Base-by-base conservation (phyloP, 2,113 vertebrate species). In the Stictonetta naevosa region DNA sequence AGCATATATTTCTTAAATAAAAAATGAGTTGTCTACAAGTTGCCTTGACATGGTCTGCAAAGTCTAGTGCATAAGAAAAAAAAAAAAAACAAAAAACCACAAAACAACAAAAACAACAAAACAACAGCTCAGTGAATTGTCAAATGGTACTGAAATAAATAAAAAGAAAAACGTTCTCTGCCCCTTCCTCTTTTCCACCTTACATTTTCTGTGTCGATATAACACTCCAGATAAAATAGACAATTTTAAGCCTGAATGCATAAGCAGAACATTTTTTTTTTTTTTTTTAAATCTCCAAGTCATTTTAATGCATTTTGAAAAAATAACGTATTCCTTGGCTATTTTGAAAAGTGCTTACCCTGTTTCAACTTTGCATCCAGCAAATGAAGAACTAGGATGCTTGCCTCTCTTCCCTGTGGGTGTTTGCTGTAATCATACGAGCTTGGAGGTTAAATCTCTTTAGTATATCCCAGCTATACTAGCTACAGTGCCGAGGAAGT, bases 21-120 rank as follows among this genome's bases (percentile, higher is more conserved):
- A 98, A 98, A 97, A 95, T 96, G 93, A 96, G 89, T 93, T 97
- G 86, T 96, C 95, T 97, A 74, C 69, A 95, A 95, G 88, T 86
- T 97, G 77, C 83, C 82, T 97, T 96, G 95, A 97, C 67, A 36
- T 13, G 66, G 92, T 95, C 94, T 93, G 84, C 92, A 87, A 92
- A 97, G 86, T 71, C 66, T 95, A 86, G 83, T 72, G 72, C 53
- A 87, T 83, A 91, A 93, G 92, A 93, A 83, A 50, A 50, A 23
- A n/a, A 22, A 48, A 46, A 46, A 19, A 46, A 86, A 19, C 13
- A 26, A 52, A 26, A 19, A 18, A 46, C 17, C 8, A 18, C 38
- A 52, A 8, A 19, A 52, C 11, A 52, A 52, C 23, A 52, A 52
- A 25, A 26, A 26, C 22, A 53, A 53, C 13, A 53, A 53, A 53